phyloP scores from a whole-genome alignment of 2,888 invertebrate genomes.

The Coenonympha glycerion region DNA sequence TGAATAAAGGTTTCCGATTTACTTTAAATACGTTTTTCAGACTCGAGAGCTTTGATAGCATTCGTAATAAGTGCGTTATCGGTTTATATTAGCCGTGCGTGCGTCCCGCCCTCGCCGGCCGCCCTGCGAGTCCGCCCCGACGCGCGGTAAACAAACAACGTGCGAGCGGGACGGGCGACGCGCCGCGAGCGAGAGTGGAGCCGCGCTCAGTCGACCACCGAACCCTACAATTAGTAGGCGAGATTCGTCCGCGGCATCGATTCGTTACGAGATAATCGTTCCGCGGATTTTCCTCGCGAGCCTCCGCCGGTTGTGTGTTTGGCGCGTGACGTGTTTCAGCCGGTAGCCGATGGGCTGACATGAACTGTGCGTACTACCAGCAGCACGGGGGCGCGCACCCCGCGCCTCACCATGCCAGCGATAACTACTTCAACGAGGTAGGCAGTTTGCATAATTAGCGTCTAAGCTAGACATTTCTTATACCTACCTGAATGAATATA shows the following conservation, averaged over 20 bases:
- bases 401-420: constrained; percentile 60
- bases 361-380: constrained; percentile 73
- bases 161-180: constrained; percentile 42
- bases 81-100: constrained; percentile 57
- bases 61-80: constrained; percentile 35
- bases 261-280: constrained; percentile 73
- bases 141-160: constrained; percentile 57
- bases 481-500: too few relatives aligned
- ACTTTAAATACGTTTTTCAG: neutral
- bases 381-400: constrained; percentile 66
- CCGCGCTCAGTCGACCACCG: constrained; percentile 46
- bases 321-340: constrained; percentile 40
- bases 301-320: constrained; percentile 51
- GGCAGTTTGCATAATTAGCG: too few relatives aligned
- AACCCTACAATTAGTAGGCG: constrained; percentile 75
- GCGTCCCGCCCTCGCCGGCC: constrained; percentile 63
- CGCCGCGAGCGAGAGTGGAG: constrained; percentile 45
- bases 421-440: constrained; percentile 71
- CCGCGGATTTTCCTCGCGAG: constrained; percentile 53
- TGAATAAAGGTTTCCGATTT: neutral
- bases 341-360: constrained; percentile 55
- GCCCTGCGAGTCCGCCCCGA: constrained; percentile 66
- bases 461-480: too few relatives aligned
- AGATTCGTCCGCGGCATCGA: constrained; percentile 75
- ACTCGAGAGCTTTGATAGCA: constrained; percentile 34